These are phyloP conservation scores for Dolichotis patagonum DNA, from an alignment of 2,113 vertebrate species.

Conservation along the genomic window DNA sequence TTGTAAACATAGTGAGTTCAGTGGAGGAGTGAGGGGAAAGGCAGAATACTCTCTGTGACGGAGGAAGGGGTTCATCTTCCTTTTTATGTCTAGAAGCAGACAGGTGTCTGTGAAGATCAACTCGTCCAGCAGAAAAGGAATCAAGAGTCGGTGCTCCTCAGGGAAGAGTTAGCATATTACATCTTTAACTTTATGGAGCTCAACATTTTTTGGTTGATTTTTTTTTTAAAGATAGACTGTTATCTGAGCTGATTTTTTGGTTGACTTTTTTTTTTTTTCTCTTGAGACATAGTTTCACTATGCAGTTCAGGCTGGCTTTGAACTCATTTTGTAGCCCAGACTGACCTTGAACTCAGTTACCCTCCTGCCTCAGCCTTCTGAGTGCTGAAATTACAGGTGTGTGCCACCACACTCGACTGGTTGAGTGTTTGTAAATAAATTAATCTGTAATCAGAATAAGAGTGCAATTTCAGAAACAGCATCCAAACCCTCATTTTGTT, in stretches of 20 bases:
- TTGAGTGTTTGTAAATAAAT: background rate
- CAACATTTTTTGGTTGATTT: conserved; percentile 39
- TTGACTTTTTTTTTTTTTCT: background rate
- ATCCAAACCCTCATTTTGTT: background rate
- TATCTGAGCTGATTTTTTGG: background rate
- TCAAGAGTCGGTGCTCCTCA: conserved; percentile 33
- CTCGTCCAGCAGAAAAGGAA: background rate
- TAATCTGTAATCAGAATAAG: background rate
- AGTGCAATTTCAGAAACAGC: background rate
- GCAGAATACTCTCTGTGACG: conserved; percentile 35
- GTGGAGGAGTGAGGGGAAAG: conserved; percentile 30
- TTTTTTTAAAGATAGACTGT: conserved; percentile 13
- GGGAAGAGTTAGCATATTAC: conserved; percentile 12
- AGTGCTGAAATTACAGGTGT: no score
- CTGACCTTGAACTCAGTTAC: no score
- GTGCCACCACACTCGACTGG: no score
- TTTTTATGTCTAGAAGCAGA: conserved; percentile 33
- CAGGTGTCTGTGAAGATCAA: conserved; percentile 50
- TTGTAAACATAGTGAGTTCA: conserved; percentile 58
- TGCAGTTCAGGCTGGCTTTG: no score
- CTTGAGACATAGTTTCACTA: no score
- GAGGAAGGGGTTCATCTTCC: conserved; percentile 52
- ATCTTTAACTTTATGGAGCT: conserved; percentile 41
- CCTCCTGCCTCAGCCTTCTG: no score
- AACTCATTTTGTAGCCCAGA: no score